A percentile compares a stretch with the other conserved stretches of the same genome.
phyloP scores from a whole-genome alignment of 2,797 vertebrate species.

The Ctenopoma multispine region DNA sequence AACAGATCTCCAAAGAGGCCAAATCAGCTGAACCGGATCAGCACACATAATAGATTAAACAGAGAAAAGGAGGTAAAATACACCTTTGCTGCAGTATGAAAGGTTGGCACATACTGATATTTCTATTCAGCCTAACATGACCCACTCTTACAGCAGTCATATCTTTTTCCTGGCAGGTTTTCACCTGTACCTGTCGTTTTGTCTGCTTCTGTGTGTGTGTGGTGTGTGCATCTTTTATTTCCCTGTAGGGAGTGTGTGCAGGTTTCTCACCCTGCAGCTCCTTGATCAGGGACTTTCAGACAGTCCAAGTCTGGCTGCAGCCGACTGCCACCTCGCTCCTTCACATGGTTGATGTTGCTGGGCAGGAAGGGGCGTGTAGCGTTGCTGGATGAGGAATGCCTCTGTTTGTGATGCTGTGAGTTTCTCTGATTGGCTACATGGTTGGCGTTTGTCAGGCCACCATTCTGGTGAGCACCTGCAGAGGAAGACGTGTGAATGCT shows the following conservation, averaged over 20 bases:
- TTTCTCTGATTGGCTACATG: slow-evolving; percentile 81
- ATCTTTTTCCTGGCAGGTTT: neutral
- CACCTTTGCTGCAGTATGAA: neutral
- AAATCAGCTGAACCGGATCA: no score
- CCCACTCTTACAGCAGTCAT: neutral
- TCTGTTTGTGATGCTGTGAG: slow-evolving; percentile 83
- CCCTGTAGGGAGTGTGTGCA: neutral
- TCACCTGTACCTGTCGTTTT: neutral
- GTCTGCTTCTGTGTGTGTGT: neutral
- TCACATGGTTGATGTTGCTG: slow-evolving; percentile 76
- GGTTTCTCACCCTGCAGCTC: slow-evolving; percentile 93
- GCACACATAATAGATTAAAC: neutral
- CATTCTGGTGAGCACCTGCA: slow-evolving; percentile 92
- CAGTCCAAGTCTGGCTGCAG: slow-evolving; percentile 91
- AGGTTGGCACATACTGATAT: neutral
- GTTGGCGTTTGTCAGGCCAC: slow-evolving; percentile 85
- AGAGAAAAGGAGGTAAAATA: neutral
- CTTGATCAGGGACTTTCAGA: slow-evolving; percentile 95
- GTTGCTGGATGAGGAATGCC: slow-evolving; percentile 56
- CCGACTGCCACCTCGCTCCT: slow-evolving; percentile 79
- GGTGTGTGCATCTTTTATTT: neutral
- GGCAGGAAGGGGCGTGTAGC: slow-evolving; percentile 88
- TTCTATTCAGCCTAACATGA: neutral
- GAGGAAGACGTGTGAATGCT: neutral
- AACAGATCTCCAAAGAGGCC: no score